Evolutionary conservation across 2,113 vertebrate species (phyloP).

Genomic region (Phyllopteryx taeniolatus): DNA sequence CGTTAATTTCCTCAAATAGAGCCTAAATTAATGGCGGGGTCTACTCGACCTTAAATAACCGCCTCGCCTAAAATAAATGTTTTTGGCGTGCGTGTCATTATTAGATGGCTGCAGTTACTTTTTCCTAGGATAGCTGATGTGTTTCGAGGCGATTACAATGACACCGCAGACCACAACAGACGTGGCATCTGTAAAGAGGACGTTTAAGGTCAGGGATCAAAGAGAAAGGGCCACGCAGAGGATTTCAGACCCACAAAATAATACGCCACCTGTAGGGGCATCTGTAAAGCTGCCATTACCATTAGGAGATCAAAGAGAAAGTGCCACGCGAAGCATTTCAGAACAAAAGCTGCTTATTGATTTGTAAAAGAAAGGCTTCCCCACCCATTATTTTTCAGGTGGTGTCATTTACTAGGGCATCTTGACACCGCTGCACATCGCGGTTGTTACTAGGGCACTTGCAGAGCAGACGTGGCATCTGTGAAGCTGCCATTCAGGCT

Average conservation of each 20-base stretch:
- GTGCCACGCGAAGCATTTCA: too few relatives aligned
- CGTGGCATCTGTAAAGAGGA: background rate
- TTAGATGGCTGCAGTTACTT: background rate
- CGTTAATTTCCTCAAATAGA: background rate
- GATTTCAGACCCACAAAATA: too few relatives aligned
- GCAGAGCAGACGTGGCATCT: too few relatives aligned
- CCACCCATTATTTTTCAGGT: too few relatives aligned
- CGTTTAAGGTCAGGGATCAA: background rate
- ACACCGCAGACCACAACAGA: background rate
- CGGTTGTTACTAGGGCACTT: too few relatives aligned
- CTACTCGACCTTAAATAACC: background rate
- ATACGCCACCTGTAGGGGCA: background rate
- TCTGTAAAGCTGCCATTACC: background rate
- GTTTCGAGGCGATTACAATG: background rate
- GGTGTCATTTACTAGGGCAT: too few relatives aligned
- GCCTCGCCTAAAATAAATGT: background rate
- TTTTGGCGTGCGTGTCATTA: background rate
- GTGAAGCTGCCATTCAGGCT: too few relatives aligned
- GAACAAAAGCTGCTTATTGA: too few relatives aligned
- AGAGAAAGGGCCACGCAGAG: background rate
- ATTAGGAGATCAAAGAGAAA: too few relatives aligned
- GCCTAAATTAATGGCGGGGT: background rate
- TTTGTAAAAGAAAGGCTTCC: too few relatives aligned
- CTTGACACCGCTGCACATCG: too few relatives aligned
- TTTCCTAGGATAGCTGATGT: background rate